phyloP scores from a whole-genome alignment of 2,113 vertebrate species.

The Apodemus speciosus region DNA sequence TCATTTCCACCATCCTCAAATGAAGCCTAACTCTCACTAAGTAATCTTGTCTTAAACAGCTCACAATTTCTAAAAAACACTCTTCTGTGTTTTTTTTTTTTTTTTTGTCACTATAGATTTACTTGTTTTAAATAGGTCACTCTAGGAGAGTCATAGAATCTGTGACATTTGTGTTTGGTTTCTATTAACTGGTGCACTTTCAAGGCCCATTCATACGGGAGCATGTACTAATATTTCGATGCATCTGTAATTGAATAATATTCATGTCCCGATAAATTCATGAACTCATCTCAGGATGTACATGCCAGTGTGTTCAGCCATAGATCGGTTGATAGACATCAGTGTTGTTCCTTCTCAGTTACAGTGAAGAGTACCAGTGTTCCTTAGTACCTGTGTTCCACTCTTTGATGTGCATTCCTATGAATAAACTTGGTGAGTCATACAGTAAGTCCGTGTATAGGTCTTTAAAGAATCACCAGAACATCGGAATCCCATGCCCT shows the following conservation, averaged over 20 bases:
- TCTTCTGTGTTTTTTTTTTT: background rate
- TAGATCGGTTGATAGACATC: background rate
- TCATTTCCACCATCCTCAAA: background rate
- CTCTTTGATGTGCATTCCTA: background rate
- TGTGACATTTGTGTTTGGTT: background rate
- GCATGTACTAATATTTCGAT: background rate
- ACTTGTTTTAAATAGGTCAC: background rate
- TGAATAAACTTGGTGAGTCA: background rate
- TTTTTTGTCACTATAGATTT: background rate
- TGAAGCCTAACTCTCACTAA: background rate
- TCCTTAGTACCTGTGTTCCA: background rate
- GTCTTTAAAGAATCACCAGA: background rate
- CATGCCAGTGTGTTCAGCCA: background rate
- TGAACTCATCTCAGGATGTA: background rate
- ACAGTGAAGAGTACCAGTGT: background rate
- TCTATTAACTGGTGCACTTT: constrained; percentile 24
- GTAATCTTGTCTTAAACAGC: background rate
- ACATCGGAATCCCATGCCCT: background rate
- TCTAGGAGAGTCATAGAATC: background rate
- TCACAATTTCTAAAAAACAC: background rate
- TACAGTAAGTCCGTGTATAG: background rate
- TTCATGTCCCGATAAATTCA: background rate
- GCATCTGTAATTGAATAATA: background rate
- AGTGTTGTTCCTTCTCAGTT: background rate
- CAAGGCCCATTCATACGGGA: background rate